A percentile compares a stretch with the other conserved stretches of the same genome.
These are phyloP conservation scores for Anseranas semipalmata DNA, from an alignment of 2,113 vertebrate genomes.

Conservation along the genomic window DNA sequence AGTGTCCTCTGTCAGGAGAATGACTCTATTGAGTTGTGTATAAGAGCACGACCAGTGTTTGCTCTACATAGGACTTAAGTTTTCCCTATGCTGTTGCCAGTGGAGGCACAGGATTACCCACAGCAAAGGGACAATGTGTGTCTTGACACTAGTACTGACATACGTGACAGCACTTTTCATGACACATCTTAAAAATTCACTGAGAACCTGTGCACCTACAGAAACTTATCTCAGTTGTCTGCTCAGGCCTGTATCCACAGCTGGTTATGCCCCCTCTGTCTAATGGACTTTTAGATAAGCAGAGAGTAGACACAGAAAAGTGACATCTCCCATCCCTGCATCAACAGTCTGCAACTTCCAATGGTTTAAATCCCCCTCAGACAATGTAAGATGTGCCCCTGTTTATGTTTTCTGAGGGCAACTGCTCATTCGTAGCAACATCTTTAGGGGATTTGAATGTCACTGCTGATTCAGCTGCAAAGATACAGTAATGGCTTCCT, in stretches of 20 bases:
- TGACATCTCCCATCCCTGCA: not conserved
- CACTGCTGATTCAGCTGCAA: not conserved
- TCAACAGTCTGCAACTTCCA: not conserved
- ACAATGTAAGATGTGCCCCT: not conserved
- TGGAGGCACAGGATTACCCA: not conserved
- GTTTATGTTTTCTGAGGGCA: not conserved
- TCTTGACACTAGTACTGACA: not conserved
- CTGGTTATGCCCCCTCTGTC: not conserved
- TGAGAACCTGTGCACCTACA: not conserved
- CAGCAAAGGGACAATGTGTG: not conserved
- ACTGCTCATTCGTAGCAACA: not conserved
- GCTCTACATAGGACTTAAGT: not conserved
- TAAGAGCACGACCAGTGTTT: not conserved
- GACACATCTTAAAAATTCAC: not conserved
- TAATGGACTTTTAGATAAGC: not conserved
- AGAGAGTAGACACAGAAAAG: not conserved
- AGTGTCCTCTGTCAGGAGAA: not conserved
- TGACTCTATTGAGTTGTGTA: not conserved
- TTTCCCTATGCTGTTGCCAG: not conserved
- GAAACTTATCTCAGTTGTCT: not conserved
- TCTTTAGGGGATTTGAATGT: not conserved
- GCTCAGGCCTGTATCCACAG: not conserved
- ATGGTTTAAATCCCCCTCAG: not conserved
- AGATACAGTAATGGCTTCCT: not conserved
- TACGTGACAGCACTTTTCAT: not conserved